A percentile compares a stretch with the other conserved stretches of the same genome.
These are phyloP conservation scores for Antrozous pallidus DNA, from an alignment of 2,797 vertebrate species.

Conservation along the genomic window DNA sequence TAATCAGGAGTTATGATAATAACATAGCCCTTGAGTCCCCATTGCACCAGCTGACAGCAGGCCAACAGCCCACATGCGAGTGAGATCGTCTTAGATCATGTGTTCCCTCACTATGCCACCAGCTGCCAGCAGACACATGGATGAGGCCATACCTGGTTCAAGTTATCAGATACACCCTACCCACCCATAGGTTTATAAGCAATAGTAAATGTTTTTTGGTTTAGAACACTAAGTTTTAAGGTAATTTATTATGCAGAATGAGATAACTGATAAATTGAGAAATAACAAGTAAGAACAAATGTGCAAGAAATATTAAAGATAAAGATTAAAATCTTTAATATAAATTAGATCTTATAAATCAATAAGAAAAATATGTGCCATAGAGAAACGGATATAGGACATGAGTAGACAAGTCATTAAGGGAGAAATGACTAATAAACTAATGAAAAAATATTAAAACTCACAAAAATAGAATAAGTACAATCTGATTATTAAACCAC, in stretches of 20 bases:
- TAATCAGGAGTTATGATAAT: neutral
- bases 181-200: neutral
- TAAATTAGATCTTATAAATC: slow-evolving; percentile 45
- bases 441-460: slow-evolving; percentile 24
- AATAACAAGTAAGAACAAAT: slow-evolving; percentile 32
- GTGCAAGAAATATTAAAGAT: slow-evolving; percentile 27
- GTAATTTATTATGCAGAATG: neutral
- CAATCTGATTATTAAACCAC: neutral
- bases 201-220: neutral
- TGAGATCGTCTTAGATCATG: neutral
- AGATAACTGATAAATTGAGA: slow-evolving; percentile 2
- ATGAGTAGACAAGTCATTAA: slow-evolving; percentile 1
- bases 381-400: neutral
- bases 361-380: slow-evolving; percentile 44
- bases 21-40: neutral
- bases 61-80: neutral
- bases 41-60: neutral
- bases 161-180: neutral
- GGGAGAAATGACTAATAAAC: slow-evolving; percentile 36
- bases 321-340: slow-evolving; percentile 57
- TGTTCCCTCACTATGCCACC: neutral
- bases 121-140: neutral
- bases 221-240: neutral
- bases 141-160: neutral
- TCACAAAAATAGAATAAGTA: neutral